Percentiles rank a stretch among this genome's conserved stretches.
Evolutionary conservation across 2,113 vertebrate genomes (phyloP).

Genomic region (Syrmaticus mikado): DNA sequence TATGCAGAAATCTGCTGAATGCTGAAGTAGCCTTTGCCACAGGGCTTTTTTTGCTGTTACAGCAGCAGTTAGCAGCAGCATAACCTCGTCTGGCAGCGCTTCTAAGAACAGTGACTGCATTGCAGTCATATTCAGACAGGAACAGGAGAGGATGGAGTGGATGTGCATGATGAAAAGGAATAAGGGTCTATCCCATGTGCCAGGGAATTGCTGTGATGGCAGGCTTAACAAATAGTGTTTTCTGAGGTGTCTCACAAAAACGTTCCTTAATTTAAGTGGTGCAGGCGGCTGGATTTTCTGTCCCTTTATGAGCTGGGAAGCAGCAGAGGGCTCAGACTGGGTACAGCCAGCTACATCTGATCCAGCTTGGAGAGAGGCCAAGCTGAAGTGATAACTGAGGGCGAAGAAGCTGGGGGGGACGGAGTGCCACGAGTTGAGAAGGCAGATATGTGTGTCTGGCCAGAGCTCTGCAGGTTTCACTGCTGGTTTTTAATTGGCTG

Average conservation of each 20-base stretch:
- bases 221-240: background rate
- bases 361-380: slow-evolving; percentile 25
- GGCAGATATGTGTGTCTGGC: background rate
- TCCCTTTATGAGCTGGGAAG: background rate
- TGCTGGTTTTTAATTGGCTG: background rate
- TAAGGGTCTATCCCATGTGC: background rate
- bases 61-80: slow-evolving; percentile 36
- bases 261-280: background rate
- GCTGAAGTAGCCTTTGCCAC: slow-evolving; percentile 8
- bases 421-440: background rate
- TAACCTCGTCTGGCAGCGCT: slow-evolving; percentile 17
- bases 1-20: slow-evolving; percentile 28
- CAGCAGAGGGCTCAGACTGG: background rate
- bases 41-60: slow-evolving; percentile 19
- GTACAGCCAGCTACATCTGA: background rate
- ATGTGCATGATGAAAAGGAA: background rate
- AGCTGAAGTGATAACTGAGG: background rate
- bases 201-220: background rate
- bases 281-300: background rate
- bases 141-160: background rate
- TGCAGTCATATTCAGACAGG: slow-evolving; percentile 20
- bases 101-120: slow-evolving; percentile 35
- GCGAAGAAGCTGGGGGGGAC: background rate
- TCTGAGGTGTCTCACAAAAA: background rate
- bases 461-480: background rate